phyloP scores from a whole-genome alignment of 2,797 vertebrate genomes.

The Zalophus californianus region DNA sequence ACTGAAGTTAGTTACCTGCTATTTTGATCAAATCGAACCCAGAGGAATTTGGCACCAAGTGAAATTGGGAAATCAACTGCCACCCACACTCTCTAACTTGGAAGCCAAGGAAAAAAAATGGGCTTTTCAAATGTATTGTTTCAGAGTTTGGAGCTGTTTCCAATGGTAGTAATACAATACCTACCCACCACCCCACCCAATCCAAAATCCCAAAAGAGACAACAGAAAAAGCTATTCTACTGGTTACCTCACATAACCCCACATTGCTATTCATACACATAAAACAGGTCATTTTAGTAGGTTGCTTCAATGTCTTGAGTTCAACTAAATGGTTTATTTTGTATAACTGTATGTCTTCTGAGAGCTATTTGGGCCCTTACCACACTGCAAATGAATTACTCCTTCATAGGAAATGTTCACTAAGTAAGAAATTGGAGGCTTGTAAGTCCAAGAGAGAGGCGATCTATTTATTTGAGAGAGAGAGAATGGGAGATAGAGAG shows the following conservation, averaged over 20 bases:
- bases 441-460: background rate
- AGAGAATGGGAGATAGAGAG: too few relatives aligned
- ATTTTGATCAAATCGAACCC: conserved; percentile 62
- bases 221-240: conserved; percentile 66
- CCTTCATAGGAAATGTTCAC: background rate
- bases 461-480: too few relatives aligned
- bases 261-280: conserved; percentile 28
- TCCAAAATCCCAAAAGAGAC: conserved; percentile 51
- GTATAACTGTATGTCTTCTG: conserved; percentile 50
- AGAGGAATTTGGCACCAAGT: conserved; percentile 55
- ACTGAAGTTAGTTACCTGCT: conserved; percentile 47
- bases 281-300: conserved; percentile 6
- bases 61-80: conserved; percentile 63
- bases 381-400: background rate
- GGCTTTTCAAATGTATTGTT: conserved; percentile 66
- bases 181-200: conserved; percentile 57
- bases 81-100: conserved; percentile 51
- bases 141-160: conserved; percentile 25
- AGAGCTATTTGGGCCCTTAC: background rate
- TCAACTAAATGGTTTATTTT: conserved; percentile 49
- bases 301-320: conserved; percentile 1
- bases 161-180: conserved; percentile 64
- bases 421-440: background rate
- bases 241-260: conserved; percentile 63
- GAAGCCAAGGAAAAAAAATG: conserved; percentile 40